Base-by-base conservation (phyloP, 2,113 vertebrate species). In the Thalassoma bifasciatum region DNA sequence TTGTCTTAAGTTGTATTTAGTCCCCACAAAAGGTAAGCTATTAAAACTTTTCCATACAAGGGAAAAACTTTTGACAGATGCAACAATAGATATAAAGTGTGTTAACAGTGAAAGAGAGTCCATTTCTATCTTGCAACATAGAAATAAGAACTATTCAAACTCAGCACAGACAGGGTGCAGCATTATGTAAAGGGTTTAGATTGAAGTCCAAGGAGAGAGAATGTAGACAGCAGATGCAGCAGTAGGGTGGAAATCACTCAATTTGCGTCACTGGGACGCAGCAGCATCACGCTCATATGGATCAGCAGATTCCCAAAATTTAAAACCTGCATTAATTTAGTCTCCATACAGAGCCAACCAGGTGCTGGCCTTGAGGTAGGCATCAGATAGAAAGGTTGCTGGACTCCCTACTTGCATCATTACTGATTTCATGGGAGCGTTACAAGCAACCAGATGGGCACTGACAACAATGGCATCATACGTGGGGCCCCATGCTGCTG, bases 371-470 rank as follows among this genome's bases (percentile, higher is more conserved):
- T 77, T 40, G 65, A 88, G 70, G 75, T 61, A 77, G 51, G 22
- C 22, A 8, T 65, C 53, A 73, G 51, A 22, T 82, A 50, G 72
- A 71, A 81, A 72, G 61, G 61, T 75, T 74, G 59, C 64, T 40
- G 11, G 72, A 67, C 84, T 85, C 74, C 79, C 79, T 86, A 75
- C 89, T 66, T 84, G 82, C 75, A 68, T 92, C 87, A 89, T 91
- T 79, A 87, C 66, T 47, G 70, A 85, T 86, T 89, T 89, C 84
- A 87, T 69, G 70, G 79, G 79, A 83, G 85, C 78, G 56, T 92
- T 88, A 88, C 88, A 87, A 79, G 79, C 68, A 79, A 87, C 76
- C 92, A 94, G 92, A 92, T 93, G 92, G 92, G 90, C 82, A 36
- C 73, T 92, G 91, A 93, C 92, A 93, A 91, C 86, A 87, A 63